A percentile compares a stretch with the other conserved stretches of the same genome.
These are phyloP conservation scores for Phylloscopus trochilus DNA, from an alignment of 2,113 vertebrate species.

Conservation along the genomic window DNA sequence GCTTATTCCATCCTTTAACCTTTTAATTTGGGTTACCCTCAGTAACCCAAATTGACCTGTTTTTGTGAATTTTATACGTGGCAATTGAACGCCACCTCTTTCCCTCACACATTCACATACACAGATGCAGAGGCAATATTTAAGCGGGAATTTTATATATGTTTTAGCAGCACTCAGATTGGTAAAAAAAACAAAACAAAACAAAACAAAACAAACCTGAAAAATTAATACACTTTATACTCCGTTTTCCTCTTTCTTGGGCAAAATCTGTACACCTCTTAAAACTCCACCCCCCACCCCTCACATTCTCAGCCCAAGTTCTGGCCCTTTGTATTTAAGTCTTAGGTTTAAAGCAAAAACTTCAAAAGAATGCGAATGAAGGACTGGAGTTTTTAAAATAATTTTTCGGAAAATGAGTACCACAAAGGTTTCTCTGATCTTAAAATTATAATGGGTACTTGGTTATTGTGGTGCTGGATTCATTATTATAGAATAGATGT, in stretches of 20 bases:
- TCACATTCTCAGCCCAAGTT: neutral
- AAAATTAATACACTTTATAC: neutral
- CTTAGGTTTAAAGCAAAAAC: constrained; percentile 53
- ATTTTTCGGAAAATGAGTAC: constrained; percentile 59
- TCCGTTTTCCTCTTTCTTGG: neutral
- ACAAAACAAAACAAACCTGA: neutral
- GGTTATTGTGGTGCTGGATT: constrained; percentile 23
- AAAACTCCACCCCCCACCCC: neutral
- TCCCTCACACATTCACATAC: neutral
- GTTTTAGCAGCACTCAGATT: neutral
- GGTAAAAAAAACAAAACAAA: neutral
- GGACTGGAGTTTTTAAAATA: neutral
- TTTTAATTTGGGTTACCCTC: neutral
- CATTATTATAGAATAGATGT: constrained; percentile 54
- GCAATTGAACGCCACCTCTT: neutral
- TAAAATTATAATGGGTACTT: constrained; percentile 24
- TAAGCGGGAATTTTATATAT: neutral
- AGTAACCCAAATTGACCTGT: neutral
- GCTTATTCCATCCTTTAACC: neutral
- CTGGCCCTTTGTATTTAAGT: constrained; percentile 45
- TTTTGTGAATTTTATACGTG: neutral
- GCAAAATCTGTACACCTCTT: neutral
- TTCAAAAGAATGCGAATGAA: constrained; percentile 60
- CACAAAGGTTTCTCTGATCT: constrained; percentile 65
- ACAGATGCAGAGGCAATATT: neutral